Conservation (phyloP, 2,797 vertebrate genomes). For the Tragelaphus oryx region DNA sequence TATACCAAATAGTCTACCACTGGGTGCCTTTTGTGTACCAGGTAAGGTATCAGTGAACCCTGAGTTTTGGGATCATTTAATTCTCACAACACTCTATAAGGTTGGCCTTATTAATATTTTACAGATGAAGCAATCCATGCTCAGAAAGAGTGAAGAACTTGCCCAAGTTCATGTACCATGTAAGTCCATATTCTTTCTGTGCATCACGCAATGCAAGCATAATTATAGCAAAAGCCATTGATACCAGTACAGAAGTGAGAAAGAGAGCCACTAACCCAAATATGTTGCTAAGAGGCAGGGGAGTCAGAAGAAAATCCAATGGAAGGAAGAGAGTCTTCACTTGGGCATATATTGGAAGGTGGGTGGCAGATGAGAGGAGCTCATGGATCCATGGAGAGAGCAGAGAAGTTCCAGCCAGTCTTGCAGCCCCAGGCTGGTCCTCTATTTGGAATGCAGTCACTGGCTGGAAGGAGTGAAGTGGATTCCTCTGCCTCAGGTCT, state of each 20-base stretch:
- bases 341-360: not conserved
- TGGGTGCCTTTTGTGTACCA: not conserved
- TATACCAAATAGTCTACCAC: not conserved
- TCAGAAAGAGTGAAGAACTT: slow-evolving; percentile 13
- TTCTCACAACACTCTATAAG: not conserved
- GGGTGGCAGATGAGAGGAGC: not conserved
- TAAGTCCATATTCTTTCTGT: not conserved
- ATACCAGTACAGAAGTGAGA: not conserved
- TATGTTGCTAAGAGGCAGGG: not conserved
- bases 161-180: not conserved
- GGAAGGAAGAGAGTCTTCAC: not conserved
- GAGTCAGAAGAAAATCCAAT: not conserved
- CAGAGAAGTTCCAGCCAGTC: not conserved
- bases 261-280: not conserved
- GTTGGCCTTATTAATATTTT: not conserved
- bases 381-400: not conserved
- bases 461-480: not conserved
- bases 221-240: not conserved
- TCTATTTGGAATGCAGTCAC: not conserved
- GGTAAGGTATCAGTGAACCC: not conserved
- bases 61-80: not conserved
- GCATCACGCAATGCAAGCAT: not conserved
- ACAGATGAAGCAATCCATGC: not conserved
- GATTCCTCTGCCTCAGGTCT: not conserved
- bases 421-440: not conserved